A percentile compares a stretch with the other conserved stretches of the same genome.
Evolutionary conservation across 2,113 vertebrate species (phyloP).

Genomic region (Rhinopomastus cyanomelas): DNA sequence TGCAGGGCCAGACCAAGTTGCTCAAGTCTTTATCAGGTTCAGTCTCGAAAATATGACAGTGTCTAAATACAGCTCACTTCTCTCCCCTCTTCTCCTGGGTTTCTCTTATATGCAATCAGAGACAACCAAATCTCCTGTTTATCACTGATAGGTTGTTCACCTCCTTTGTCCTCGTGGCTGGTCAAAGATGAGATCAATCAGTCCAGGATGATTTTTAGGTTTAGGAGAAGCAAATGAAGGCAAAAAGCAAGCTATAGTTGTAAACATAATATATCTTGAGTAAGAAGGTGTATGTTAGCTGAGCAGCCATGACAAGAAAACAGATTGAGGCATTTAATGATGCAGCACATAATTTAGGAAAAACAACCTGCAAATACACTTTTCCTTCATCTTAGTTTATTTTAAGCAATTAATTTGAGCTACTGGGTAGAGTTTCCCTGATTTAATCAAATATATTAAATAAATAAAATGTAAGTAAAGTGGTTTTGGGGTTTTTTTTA

Average conservation of each 20-base stretch:
- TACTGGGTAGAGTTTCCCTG: background rate
- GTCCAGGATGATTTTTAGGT: background rate
- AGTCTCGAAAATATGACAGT: background rate
- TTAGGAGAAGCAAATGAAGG: background rate
- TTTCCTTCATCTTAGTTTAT: background rate
- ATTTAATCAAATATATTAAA: background rate
- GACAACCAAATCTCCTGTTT: background rate
- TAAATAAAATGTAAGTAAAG: background rate
- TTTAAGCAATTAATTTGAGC: background rate
- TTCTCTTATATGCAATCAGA: background rate
- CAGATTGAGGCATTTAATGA: background rate
- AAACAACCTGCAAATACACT: rapidly evolving
- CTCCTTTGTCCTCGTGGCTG: background rate
- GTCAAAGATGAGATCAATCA: background rate
- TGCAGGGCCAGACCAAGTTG: background rate
- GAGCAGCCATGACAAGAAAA: background rate
- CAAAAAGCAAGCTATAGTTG: background rate
- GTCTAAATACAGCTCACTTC: background rate
- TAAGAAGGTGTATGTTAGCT: background rate
- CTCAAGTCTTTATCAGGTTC: background rate
- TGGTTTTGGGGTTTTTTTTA: background rate
- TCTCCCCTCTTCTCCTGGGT: rapidly evolving
- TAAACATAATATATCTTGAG: background rate
- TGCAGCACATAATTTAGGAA: background rate
- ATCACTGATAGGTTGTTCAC: rapidly evolving